phyloP scores from a whole-genome alignment of 2,888 invertebrate genomes.

The Eledona agricola region DNA sequence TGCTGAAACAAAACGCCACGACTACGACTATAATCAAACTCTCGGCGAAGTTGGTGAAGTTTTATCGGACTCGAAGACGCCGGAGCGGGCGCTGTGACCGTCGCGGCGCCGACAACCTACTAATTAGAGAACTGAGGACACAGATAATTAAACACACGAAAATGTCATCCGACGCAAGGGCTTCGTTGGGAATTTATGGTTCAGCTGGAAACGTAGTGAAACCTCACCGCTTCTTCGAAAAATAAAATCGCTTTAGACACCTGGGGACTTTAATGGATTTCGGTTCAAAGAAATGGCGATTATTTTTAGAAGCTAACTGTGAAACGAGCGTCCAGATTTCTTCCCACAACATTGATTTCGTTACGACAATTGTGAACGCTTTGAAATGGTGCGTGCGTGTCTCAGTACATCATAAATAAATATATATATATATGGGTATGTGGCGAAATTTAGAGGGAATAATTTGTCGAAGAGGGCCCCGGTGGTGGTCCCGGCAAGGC shows the following conservation, averaged over 20 bases:
- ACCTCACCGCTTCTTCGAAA: conserved; percentile 8
- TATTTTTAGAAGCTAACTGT: not conserved
- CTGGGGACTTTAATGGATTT: conserved; percentile 17
- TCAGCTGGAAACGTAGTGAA: conserved; percentile 3
- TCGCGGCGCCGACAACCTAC: conserved; percentile 18
- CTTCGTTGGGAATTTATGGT: conserved; percentile 7
- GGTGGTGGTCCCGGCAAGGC: conserved; percentile 26
- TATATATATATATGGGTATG: no score
- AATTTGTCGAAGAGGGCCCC: conserved; percentile 3
- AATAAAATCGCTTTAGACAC: conserved; percentile 9
- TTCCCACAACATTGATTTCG: no score
- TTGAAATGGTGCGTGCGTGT: no score
- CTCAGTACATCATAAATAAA: no score
- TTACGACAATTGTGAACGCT: no score
- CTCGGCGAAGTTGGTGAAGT: conserved; percentile 5
- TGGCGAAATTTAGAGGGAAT: no score
- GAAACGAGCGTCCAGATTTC: no score
- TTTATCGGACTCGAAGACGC: conserved; percentile 1
- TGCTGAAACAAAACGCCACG: not conserved
- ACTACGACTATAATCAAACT: not conserved
- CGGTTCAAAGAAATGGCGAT: conserved; percentile 8
- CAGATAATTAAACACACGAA: conserved; percentile 16
- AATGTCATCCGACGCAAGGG: not conserved
- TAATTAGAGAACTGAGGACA: conserved; percentile 25
- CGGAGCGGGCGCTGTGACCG: conserved; percentile 26